Base-by-base conservation (phyloP, 2,888 invertebrate genomes). In the Pecten maximus region DNA sequence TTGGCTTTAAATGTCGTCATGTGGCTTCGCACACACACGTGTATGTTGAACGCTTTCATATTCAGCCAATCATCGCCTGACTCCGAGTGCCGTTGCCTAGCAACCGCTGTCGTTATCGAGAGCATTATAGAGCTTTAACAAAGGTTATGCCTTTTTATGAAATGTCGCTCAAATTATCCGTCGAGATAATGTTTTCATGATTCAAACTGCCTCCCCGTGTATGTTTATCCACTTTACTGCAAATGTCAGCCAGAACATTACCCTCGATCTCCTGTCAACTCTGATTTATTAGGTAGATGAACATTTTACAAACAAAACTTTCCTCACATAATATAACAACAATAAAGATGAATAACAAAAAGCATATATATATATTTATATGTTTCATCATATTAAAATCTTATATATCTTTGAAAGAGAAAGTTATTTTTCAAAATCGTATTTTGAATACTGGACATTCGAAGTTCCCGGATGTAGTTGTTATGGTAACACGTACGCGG, bases 131-230 rank as follows among this genome's bases (percentile, higher is more conserved):
- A 35, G 74, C 74, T 12, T 74, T 74, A 35, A 74, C 74, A 74
- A 74, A 74, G 74, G 74, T 74, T 74, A 74, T 54, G 74, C 28
- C 35, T 74, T 74, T 74, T 74, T 74, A 74, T 74, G 74, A 74
- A 74, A 74, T 74, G 74, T 74, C 74, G 74, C 74, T 74, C 74
- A 74, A 74, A 74, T 74, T 74, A 74, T 74, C 74, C 74, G 35
- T 10, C 74, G 74, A 74, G 74, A 35, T 74, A 74, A 74, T 74
- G 74, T 74, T 74, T 74, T 74, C 35, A 74, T 74, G 10, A 74
- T 74, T 74, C 35, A 74, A 35, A 74, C 74, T 6, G 74, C 74
- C 74, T 74, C 74, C 35, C 10, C 6, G 6, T 35, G 74, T 74
- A 35, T 28, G 35, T 74, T 35, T 28, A 74, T 12, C 74, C 8